Base-by-base conservation (phyloP, 2,888 invertebrate genomes). In the Microctonus hyperodae region DNA sequence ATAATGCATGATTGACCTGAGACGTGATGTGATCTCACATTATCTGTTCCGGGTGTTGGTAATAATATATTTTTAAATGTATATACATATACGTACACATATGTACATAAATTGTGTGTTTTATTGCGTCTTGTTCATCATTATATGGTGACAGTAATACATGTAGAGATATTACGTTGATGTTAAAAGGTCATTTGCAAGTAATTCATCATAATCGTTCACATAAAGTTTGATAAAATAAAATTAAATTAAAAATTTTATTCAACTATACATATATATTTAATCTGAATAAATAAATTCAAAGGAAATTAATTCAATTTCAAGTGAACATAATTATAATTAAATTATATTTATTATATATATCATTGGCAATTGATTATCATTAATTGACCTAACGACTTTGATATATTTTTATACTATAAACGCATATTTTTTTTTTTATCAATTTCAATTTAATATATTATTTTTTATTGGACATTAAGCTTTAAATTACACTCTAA, bases 201-300 rank as follows among this genome's bases (percentile, higher is more conserved):
- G 37, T 58, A 37, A 58, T 58, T 37, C 40, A 23, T 58, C 40
- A 58, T 58, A 35, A 58, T 23, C 23, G 22, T 40, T 37, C 22
- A 35, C 57, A 58, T 58, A 58, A 58, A 58, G 40, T 58, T 40
- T 40, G 40, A 58, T 37, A 35, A 37, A 58, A 58, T 13, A 25
- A n/a, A n/a, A 58, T 58, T 37, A 37, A 40, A 58, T 37, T 37
- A 44, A 44, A 9, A 44, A 44, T 44, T 16, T 37, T 44, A n/a
- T n/a, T 16, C 7, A 44, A n/a, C n/a, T 13, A 44, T 44, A 44
- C n/a, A 44, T 44, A 44, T 44, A 44, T n/a, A 44, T 44, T 2
- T n/a, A 6, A 6, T 44, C 16, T 44, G 6, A n/a, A 44, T 16
- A 44, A 44, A 44, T 44, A 5, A 44, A 44, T 44, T 44, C 16